A percentile compares a stretch with the other conserved stretches of the same genome.
Evolutionary conservation across 2,797 vertebrate species (phyloP).

Genomic region (Mus minutoides): DNA sequence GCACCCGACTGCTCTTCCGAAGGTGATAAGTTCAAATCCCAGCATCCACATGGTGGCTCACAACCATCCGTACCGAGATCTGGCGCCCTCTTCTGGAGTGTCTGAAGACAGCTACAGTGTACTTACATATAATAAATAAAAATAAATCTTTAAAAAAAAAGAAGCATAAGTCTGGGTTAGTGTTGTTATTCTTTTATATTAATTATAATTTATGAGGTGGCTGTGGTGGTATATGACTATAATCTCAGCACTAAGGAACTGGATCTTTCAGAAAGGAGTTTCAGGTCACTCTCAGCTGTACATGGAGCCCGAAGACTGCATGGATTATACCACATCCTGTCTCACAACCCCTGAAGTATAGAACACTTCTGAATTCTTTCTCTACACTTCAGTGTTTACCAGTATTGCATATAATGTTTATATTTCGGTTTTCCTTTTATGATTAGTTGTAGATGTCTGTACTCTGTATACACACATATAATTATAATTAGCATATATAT

Average conservation of each 20-base stretch:
- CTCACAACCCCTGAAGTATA: background rate
- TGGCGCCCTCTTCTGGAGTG: too few species aligned
- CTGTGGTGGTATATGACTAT: background rate
- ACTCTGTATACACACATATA: background rate
- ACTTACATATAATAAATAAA: too few species aligned
- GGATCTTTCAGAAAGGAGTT: background rate
- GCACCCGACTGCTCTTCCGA: too few species aligned
- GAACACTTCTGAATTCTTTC: conserved; percentile 13
- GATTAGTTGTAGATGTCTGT: background rate
- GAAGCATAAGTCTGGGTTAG: background rate
- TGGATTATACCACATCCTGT: background rate
- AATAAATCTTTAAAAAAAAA: too few species aligned
- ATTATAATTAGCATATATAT: background rate
- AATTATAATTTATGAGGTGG: background rate
- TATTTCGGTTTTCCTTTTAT: conserved; percentile 1
- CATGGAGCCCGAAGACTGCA: background rate
- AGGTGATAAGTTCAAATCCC: too few species aligned
- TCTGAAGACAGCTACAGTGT: too few species aligned
- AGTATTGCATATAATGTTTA: background rate
- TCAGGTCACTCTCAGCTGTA: background rate
- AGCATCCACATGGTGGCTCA: too few species aligned
- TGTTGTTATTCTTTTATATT: background rate
- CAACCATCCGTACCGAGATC: too few species aligned
- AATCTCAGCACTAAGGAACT: background rate
- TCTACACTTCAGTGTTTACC: background rate